Evolutionary conservation across 2,888 invertebrate species (phyloP).

Genomic region (Pterobdella sp.): DNA sequence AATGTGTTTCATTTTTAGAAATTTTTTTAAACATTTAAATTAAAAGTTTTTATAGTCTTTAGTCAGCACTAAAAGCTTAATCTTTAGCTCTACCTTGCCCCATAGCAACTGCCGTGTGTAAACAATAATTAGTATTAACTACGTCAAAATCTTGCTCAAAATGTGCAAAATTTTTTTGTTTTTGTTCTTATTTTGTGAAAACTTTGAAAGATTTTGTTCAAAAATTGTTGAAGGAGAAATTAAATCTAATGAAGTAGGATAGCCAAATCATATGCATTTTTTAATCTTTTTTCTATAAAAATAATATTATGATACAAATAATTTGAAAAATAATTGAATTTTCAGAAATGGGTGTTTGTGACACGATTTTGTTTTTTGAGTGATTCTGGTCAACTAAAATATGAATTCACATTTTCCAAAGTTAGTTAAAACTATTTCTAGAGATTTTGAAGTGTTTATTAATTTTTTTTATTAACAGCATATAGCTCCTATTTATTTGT

Average conservation of each 20-base stretch:
- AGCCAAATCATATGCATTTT: neutral
- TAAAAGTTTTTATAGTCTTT: no score
- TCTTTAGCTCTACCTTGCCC: no score
- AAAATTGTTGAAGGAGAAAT: neutral
- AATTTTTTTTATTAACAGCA: conserved; percentile 29
- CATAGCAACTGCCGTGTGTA: no score
- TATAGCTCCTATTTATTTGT: conserved; percentile 31
- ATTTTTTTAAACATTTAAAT: no score
- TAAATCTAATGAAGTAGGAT: neutral
- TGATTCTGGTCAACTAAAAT: conserved; percentile 64
- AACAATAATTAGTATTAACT: no score
- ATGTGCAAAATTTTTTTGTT: neutral
- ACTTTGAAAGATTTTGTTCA: neutral
- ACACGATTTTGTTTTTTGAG: conserved; percentile 83
- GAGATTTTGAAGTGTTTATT: neutral
- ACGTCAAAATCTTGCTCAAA: no score
- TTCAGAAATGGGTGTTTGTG: conserved; percentile 65
- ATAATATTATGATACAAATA: neutral
- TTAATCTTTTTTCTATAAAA: neutral
- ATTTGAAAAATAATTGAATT: conserved; percentile 7
- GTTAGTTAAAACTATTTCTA: neutral
- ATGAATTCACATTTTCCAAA: conserved; percentile 66
- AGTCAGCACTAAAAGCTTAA: no score
- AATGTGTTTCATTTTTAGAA: no score
- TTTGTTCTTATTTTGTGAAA: neutral